Conservation (phyloP, 2,113 vertebrate genomes). For the Danio rerio region DNA sequence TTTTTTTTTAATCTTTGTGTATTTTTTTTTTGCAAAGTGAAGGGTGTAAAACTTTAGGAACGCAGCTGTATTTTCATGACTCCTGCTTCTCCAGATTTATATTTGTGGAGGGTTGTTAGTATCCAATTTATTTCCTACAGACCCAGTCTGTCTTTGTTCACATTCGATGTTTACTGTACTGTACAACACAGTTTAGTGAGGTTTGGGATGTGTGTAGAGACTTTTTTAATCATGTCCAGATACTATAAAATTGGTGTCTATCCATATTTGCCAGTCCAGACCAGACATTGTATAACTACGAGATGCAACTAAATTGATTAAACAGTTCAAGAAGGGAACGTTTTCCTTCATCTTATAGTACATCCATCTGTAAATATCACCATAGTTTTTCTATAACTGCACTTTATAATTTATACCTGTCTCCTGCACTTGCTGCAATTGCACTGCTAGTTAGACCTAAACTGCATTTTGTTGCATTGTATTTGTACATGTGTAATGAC, state of each 20-base stretch:
- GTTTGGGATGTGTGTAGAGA: not conserved
- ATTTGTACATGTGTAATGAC: no score
- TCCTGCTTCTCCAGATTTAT: not conserved
- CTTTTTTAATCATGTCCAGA: not conserved
- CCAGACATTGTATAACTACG: not conserved
- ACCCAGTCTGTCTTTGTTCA: not conserved
- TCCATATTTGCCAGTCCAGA: not conserved
- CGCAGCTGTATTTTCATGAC: not conserved
- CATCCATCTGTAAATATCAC: no score
- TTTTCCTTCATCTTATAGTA: no score
- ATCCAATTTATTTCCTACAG: not conserved
- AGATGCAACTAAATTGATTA: not conserved
- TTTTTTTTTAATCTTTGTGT: not conserved
- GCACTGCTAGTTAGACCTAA: no score
- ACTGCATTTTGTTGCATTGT: no score
- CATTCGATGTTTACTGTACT: not conserved
- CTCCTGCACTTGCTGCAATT: no score
- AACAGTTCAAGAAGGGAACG: no score
- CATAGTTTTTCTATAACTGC: no score
- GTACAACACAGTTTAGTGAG: not conserved
- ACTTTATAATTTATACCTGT: no score
- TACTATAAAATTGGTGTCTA: no score
- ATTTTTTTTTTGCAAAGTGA: not conserved
- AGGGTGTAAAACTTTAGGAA: not conserved
- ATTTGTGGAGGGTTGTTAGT: not conserved